phyloP scores from a whole-genome alignment of 2,113 vertebrate species.

The Rhabdornis inornatus region DNA sequence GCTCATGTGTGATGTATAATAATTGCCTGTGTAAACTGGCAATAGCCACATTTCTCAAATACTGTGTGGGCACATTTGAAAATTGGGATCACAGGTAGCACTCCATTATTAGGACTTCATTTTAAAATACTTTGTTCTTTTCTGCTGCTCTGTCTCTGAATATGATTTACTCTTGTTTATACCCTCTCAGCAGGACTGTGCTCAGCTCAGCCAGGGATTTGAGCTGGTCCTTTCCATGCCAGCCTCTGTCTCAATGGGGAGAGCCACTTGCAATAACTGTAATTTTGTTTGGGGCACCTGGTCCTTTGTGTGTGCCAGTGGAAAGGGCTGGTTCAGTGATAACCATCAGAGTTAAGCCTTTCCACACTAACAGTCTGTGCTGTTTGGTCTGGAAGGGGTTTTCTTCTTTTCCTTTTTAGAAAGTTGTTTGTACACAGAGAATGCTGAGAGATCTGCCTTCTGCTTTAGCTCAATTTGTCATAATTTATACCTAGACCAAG shows the following conservation, averaged over 20 bases:
- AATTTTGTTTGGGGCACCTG: background rate
- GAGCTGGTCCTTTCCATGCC: fast-evolving
- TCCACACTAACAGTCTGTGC: background rate
- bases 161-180: background rate
- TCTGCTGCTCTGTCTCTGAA: background rate
- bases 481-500: background rate
- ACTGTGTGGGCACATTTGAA: background rate
- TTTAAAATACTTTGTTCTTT: background rate
- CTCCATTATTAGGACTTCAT: background rate
- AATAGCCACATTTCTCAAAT: background rate
- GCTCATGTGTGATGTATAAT: background rate
- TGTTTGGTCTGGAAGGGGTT: background rate
- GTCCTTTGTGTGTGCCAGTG: background rate
- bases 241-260: background rate
- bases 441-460: background rate
- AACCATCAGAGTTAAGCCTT: background rate
- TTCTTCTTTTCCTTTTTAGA: background rate
- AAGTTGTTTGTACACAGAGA: background rate
- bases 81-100: background rate
- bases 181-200: background rate
- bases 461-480: background rate
- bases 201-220: background rate
- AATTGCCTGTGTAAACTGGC: background rate
- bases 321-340: background rate
- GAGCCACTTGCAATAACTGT: background rate